phyloP scores from a whole-genome alignment of 1,140 invertebrate species.

The Choristoneura fumiferana region DNA sequence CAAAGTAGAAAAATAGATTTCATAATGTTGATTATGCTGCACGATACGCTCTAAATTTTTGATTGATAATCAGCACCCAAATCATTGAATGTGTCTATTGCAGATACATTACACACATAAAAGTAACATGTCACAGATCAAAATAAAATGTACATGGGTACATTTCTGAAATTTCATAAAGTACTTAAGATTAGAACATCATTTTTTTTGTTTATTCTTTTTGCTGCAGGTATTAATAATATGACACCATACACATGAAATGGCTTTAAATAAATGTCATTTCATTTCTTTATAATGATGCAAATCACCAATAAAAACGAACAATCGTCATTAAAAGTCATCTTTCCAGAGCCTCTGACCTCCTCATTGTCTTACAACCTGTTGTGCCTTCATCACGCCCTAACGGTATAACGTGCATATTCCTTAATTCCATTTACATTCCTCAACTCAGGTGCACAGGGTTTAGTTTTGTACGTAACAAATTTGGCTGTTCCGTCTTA shows the following conservation, averaged over 20 bases:
- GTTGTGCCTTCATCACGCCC: not conserved
- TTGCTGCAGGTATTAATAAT: too few relatives aligned
- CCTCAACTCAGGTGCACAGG: not conserved
- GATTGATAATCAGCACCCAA: too few relatives aligned
- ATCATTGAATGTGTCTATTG: too few relatives aligned
- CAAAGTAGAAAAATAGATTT: too few relatives aligned
- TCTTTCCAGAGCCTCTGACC: conserved; percentile 53
- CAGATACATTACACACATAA: too few relatives aligned
- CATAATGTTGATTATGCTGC: too few relatives aligned
- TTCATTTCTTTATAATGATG: not conserved
- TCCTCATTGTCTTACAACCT: conserved; percentile 51
- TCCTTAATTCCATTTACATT: not conserved
- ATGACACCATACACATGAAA: not conserved
- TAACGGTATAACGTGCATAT: not conserved
- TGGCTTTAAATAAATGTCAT: not conserved
- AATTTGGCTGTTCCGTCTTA: conserved; percentile 22
- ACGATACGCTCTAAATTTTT: too few relatives aligned
- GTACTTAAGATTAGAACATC: too few relatives aligned
- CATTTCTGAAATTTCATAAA: too few relatives aligned
- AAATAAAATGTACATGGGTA: too few relatives aligned
- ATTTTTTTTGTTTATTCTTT: too few relatives aligned
- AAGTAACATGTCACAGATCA: too few relatives aligned
- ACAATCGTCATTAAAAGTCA: conserved; percentile 27
- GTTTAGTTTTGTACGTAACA: conserved; percentile 17
- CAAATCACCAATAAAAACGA: conserved; percentile 21